Percentiles rank a stretch among this genome's conserved stretches.
Conservation (phyloP, 2,888 invertebrate species). For the Lasiommata megera region DNA sequence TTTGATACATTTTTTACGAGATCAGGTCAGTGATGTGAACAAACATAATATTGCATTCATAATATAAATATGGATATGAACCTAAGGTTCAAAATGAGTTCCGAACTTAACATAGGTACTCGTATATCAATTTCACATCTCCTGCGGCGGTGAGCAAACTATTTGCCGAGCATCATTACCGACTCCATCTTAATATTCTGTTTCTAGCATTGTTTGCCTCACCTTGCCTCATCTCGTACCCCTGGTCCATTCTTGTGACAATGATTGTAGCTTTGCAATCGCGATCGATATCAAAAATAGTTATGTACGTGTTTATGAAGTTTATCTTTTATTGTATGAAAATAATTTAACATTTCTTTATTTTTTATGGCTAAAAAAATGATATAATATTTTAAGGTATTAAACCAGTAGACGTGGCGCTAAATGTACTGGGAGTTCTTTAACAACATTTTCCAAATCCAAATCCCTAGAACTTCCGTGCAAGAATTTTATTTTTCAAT, state of each 20-base stretch:
- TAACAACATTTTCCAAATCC: no score
- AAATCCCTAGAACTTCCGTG: no score
- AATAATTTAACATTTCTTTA: no score
- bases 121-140: constrained; percentile 11
- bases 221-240: constrained; percentile 17
- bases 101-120: neutral
- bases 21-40: no score
- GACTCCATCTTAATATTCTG: constrained; percentile 30
- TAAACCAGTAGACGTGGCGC: no score
- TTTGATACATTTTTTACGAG: no score
- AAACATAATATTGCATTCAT: no score
- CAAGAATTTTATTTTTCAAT: no score
- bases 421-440: no score
- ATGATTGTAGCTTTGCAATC: neutral
- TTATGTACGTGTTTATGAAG: neutral
- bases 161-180: constrained; percentile 19
- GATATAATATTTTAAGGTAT: no score
- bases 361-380: no score
- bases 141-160: constrained; percentile 15
- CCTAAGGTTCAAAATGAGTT: constrained; percentile 9
- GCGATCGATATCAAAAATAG: constrained; percentile 2
- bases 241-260: neutral
- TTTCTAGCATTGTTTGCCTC: constrained; percentile 23
- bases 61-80: neutral
- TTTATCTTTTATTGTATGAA: no score